Evolutionary conservation across 2,888 invertebrate species (phyloP), one percentile per base, ranked within the genome.

Genomic region (Lomographa bimaculata): DNA sequence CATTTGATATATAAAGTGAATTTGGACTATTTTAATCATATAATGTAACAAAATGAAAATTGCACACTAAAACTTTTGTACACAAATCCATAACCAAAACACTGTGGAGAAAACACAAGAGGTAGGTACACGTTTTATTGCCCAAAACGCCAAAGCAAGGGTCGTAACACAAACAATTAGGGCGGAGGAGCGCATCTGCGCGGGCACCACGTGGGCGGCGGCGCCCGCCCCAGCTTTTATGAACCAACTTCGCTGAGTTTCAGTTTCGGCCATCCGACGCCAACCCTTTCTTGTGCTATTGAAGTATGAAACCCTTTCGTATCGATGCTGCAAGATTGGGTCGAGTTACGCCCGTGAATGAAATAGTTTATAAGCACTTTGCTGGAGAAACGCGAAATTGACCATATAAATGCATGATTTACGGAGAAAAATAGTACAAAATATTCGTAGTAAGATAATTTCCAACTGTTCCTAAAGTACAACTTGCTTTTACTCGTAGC

Each of bases 201-300:
- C 10, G 28, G 20, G 16, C 7, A 14, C 16, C 28, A 40, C 39
- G 21, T 32, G 30, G 32, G 30, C 7, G 11, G 29, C 14, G n/a
- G n/a, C n/a, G n/a, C n/a, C n/a, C n/a, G 14, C 2, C 4, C 14
- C 14, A 14, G 5, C n/a, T 44, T 38, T 38, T 38, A 38, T 30
- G 33, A 38, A 44, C 25, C 16, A 25, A 38, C 33, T 38, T 38
- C 21, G 38, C 38, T 38, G 43, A 44, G 30, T 34, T 38, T 38
- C 42, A 30, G 35, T 36, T 42, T 42, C n/a, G 18, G 27, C 6
- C 24, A 38, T 14, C 23, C 18, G 23, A 23, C 19, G 14, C 11
- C 5, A n/a, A 12, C 8, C 19, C 40, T 40, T 40, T 33, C 39
- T 36, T 36, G 28, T 36, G 36, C 12, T 12, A 37, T 9, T 14